Percentiles rank a stretch among this genome's conserved stretches.
Conservation (phyloP, 2,113 vertebrate genomes). For the Ageneiosus marmoratus region DNA sequence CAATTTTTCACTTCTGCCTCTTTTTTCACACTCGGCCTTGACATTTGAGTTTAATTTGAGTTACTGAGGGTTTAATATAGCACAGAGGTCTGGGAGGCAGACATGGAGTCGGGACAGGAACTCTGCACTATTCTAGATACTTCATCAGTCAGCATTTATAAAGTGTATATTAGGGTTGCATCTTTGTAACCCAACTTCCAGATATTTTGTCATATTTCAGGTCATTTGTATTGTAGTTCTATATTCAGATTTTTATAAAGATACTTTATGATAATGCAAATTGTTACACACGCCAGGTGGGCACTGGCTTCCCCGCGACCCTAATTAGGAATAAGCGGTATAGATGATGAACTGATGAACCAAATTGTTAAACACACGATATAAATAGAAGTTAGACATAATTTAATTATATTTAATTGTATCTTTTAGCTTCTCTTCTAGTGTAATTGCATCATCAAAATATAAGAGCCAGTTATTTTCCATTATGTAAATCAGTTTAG, state of each 20-base stretch:
- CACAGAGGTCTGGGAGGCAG: slow-evolving; percentile 19
- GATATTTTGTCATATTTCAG: not conserved
- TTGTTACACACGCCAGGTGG: too few species aligned
- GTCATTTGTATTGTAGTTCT: not conserved
- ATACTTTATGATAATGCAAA: not conserved
- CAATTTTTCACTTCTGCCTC: slow-evolving; percentile 61
- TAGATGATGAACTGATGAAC: too few species aligned
- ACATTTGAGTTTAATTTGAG: slow-evolving; percentile 64
- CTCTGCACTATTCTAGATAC: not conserved
- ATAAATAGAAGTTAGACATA: not conserved
- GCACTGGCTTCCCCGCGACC: too few species aligned
- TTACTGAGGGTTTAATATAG: slow-evolving; percentile 60
- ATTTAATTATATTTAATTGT: not conserved
- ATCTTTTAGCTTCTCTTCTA: not conserved
- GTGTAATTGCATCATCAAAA: not conserved
- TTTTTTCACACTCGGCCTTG: slow-evolving; percentile 54
- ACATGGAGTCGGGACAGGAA: slow-evolving; percentile 9
- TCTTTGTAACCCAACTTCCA: not conserved
- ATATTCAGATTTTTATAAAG: not conserved
- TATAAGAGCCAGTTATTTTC: not conserved
- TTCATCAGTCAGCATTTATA: not conserved
- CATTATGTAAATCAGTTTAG: not conserved
- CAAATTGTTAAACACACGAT: too few species aligned
- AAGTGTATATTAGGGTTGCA: not conserved
- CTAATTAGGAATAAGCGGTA: too few species aligned